Base-by-base conservation (phyloP, 2,888 invertebrate genomes). In the Carabus problematicus region DNA sequence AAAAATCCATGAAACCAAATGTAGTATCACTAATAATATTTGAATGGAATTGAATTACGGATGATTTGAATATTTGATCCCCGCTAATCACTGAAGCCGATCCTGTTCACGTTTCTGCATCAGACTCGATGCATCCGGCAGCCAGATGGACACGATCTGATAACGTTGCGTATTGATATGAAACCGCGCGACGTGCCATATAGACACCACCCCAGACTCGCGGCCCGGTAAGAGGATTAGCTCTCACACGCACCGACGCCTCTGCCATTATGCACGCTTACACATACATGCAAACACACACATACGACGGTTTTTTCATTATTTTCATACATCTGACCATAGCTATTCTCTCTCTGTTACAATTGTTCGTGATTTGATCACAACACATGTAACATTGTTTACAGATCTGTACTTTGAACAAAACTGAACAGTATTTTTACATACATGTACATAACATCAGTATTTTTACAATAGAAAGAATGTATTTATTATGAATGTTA, bases 81-180 rank as follows among this genome's bases (percentile, higher is more conserved):
- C 54, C n/a, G 39, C 11, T 45, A 45, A 12, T 29, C 29, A 9
- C 19, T 39, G 39, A 19, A 11, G 8, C 56, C 56, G n/a, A 29
- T 9, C 19, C 56, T 56, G 56, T 39, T 56, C 29, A 18, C 9
- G 16, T 18, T 52, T 52, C 19, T 11, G 45, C 14, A 45, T 45
- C 45, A 14, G n/a, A 11, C 19, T 16, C 11, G 16, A 52, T 52
- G 52, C 52, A 52, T 12, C 52, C 52, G 19, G 19, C 19, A 19
- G 52, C 18, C 52, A 52, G 52, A 52, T 52, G 52, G 52, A 16
- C 52, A 52, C 18, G 12, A 52, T 52, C 52, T 52, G 52, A 52
- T 52, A 52, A 52, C 18, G 2, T 6, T 29, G 18, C 12, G 52
- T 52, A 52, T 52, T 9, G n/a, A 14, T 52, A 52, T 12, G 52